A percentile compares a stretch with the other conserved stretches of the same genome.
phyloP scores from a whole-genome alignment of 2,113 vertebrate genomes.

The Suricata suricatta region DNA sequence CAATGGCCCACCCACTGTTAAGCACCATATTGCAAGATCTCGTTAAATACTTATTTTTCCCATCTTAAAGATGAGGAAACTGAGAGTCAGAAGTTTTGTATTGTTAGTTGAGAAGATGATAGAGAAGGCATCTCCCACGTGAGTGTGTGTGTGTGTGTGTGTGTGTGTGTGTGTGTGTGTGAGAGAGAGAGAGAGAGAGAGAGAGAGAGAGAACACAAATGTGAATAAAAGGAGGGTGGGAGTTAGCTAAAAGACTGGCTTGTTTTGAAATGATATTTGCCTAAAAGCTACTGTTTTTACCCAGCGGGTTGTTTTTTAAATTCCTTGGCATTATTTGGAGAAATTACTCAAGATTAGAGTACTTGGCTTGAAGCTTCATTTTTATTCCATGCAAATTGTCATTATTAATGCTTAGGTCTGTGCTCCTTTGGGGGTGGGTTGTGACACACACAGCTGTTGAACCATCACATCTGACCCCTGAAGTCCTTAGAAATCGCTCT shows the following conservation, averaged over 20 bases:
- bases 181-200: not conserved
- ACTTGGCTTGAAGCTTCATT: not conserved
- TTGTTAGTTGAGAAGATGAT: not conserved
- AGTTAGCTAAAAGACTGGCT: not conserved
- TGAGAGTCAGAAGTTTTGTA: not conserved
- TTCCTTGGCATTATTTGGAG: not conserved
- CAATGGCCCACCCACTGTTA: not conserved
- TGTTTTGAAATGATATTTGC: conserved; percentile 9
- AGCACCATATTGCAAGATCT: not conserved
- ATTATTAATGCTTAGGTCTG: not conserved
- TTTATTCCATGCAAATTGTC: not conserved
- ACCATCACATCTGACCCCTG: not conserved
- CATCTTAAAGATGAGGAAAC: not conserved
- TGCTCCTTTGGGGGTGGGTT: not conserved
- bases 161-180: not conserved
- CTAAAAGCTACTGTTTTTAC: not conserved
- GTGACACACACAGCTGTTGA: not conserved
- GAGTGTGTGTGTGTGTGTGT: not conserved
- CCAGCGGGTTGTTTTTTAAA: not conserved
- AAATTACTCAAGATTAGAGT: not conserved
- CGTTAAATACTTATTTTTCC: not conserved
- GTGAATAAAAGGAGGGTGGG: not conserved
- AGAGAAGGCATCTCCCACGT: not conserved
- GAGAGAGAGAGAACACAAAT: not conserved
- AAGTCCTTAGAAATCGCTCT: not conserved